Evolutionary conservation across 2,797 vertebrate genomes (phyloP).

Genomic region (Phoebastria nigripes): DNA sequence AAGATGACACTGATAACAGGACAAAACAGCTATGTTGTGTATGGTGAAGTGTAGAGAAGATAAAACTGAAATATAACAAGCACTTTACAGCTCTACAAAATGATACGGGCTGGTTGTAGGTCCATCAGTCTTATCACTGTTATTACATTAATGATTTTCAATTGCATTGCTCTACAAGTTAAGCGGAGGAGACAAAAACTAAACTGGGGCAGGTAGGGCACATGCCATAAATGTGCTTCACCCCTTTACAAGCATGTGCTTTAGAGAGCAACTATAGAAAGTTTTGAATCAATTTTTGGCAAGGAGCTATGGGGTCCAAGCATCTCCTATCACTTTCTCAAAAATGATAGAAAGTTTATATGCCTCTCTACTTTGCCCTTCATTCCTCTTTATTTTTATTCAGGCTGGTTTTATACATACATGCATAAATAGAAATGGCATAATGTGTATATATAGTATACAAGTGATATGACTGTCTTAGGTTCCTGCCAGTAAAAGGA

Average conservation of each 20-base stretch:
- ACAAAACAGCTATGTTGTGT: neutral
- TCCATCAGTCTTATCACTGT: neutral
- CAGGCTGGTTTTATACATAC: neutral
- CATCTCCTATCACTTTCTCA: neutral
- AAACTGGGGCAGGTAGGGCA: neutral
- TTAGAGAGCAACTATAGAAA: neutral
- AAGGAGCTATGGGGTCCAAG: neutral
- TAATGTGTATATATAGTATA: neutral
- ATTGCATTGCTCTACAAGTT: neutral
- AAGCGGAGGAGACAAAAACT: neutral
- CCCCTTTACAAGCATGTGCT: neutral
- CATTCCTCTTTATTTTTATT: neutral
- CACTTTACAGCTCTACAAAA: neutral
- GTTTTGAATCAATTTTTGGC: neutral
- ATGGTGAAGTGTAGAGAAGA: neutral
- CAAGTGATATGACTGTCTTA: neutral
- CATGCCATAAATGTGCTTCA: neutral
- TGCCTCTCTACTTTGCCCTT: neutral
- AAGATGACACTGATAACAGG: neutral
- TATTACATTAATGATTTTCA: neutral
- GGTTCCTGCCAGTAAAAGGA: neutral
- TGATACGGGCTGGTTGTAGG: neutral
- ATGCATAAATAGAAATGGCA: neutral
- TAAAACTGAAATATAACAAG: neutral
- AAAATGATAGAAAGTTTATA: neutral